These are phyloP conservation scores for Spinibarbus caldwelli DNA, from an alignment of 2,797 vertebrate genomes.

Conservation along the genomic window DNA sequence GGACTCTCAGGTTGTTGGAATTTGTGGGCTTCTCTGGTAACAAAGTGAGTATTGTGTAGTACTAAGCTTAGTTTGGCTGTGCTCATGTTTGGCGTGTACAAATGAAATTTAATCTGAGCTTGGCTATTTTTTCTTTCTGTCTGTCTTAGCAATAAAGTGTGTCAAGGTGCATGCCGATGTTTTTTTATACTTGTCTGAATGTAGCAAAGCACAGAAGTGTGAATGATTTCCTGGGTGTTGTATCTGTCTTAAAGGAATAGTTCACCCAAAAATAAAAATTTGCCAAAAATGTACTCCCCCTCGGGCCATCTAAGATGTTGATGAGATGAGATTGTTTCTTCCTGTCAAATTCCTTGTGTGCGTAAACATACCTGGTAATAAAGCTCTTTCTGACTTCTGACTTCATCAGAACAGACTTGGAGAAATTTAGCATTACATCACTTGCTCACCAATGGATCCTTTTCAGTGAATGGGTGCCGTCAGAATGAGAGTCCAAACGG, in stretches of 20 bases:
- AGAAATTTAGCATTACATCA: not conserved
- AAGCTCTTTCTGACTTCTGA: not conserved
- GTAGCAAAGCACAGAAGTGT: not conserved
- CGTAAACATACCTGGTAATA: not conserved
- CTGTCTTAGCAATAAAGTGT: constrained; percentile 3
- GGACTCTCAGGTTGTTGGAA: constrained; percentile 91
- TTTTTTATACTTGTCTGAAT: not conserved
- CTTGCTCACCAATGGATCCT: not conserved
- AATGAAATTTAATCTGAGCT: constrained; percentile 18
- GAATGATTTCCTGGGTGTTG: constrained; percentile 26
- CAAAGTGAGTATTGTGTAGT: constrained; percentile 81
- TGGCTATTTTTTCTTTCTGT: not conserved
- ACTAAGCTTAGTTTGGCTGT: constrained; percentile 3
- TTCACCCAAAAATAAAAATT: not conserved
- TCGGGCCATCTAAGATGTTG: not conserved
- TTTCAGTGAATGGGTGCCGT: not conserved
- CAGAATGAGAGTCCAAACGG: not conserved
- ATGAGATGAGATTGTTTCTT: not conserved
- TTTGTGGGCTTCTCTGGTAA: constrained; percentile 98
- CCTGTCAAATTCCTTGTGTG: not conserved
- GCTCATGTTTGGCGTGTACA: not conserved
- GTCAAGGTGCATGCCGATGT: not conserved
- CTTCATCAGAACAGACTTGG: not conserved
- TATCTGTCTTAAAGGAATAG: constrained; percentile 17
- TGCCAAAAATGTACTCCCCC: not conserved